Evolutionary conservation across 2,888 invertebrate genomes (phyloP).

Genomic region (Scaptomyza parva): DNA sequence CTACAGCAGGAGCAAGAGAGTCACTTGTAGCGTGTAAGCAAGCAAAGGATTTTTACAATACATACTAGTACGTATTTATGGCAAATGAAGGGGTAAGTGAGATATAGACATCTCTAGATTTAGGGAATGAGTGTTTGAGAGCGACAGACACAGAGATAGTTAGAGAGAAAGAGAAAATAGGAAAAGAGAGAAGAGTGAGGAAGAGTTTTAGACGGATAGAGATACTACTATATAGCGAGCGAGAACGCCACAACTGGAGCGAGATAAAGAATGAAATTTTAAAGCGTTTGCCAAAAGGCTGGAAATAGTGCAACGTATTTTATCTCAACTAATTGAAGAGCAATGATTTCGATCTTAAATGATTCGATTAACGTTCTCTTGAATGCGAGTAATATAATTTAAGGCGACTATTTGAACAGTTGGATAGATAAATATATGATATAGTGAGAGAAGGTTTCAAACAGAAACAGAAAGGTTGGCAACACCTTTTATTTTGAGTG

Average conservation of each 20-base stretch:
- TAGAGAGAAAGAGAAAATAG: not conserved
- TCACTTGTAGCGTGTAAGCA: conserved; percentile 45
- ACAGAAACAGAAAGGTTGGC: conserved; percentile 8
- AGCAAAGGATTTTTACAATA: conserved; percentile 51
- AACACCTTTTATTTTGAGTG: conserved; percentile 16
- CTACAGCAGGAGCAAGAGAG: conserved; percentile 36
- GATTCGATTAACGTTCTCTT: conserved; percentile 39
- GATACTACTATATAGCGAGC: conserved; percentile 16
- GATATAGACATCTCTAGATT: not conserved
- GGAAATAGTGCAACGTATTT: conserved; percentile 18
- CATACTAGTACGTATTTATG: conserved; percentile 33
- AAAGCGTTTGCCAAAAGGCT: conserved; percentile 28
- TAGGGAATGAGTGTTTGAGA: no score
- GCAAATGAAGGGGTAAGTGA: conserved; percentile 11
- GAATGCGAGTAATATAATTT: conserved; percentile 35
- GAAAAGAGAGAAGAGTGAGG: not conserved
- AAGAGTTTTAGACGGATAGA: conserved; percentile 4
- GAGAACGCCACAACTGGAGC: conserved; percentile 14
- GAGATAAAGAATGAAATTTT: conserved; percentile 10
- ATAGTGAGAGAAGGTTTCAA: conserved; percentile 12
- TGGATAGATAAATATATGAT: conserved; percentile 23
- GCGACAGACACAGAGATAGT: no score
- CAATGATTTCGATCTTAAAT: conserved; percentile 28
- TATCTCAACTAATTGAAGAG: conserved; percentile 47
- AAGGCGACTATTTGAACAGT: conserved; percentile 36